A percentile compares a stretch with the other conserved stretches of the same genome.
Conservation (phyloP, 2,797 vertebrate genomes). For the Scyliorhinus canicula region DNA sequence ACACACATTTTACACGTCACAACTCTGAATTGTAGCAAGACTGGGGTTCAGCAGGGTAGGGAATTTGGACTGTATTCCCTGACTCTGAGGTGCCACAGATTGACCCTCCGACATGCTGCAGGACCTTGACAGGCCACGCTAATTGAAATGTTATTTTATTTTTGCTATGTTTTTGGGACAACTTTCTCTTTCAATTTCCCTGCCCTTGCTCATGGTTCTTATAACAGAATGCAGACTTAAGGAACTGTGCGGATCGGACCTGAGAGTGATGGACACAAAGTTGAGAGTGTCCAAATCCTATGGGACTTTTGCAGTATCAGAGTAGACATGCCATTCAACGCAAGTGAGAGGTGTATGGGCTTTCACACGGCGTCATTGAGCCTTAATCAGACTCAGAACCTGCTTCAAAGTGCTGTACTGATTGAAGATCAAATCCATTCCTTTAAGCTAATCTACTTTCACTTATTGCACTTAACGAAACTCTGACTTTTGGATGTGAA, state of each 20-base stretch:
- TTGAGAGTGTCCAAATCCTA: not conserved
- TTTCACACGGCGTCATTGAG: not conserved
- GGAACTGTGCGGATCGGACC: not conserved
- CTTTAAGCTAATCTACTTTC: not conserved
- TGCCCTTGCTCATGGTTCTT: not conserved
- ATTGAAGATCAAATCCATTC: not conserved
- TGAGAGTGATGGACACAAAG: too few relatives aligned
- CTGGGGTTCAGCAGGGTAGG: not conserved
- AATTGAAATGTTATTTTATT: not conserved
- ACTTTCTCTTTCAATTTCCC: not conserved
- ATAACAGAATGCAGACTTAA: not conserved
- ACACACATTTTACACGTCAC: not conserved
- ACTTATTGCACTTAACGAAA: not conserved
- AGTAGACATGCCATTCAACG: not conserved
- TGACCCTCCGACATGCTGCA: not conserved
- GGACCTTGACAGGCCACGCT: not conserved
- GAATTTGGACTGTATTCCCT: not conserved
- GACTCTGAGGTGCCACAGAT: not conserved
- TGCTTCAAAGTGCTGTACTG: not conserved
- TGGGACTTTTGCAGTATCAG: not conserved
- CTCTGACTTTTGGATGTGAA: not conserved
- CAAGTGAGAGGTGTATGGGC: not conserved
- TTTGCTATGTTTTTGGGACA: not conserved
- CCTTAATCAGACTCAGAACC: not conserved
- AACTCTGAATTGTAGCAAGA: not conserved